These are phyloP conservation scores for Temnothorax ravouxi DNA, from an alignment of 2,888 invertebrate species.

Conservation along the genomic window DNA sequence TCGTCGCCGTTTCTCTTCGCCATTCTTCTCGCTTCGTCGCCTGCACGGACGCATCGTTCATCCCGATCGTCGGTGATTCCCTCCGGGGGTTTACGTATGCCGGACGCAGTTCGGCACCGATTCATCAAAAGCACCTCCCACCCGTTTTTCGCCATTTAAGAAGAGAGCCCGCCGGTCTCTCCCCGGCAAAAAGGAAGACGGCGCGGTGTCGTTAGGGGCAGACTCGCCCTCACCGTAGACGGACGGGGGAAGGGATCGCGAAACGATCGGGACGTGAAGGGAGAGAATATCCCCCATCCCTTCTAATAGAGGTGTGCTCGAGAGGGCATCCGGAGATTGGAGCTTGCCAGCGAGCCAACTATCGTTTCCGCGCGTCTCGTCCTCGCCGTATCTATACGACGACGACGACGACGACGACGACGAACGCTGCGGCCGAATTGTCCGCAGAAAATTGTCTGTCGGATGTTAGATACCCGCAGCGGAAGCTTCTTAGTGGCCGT, in stretches of 20 bases:
- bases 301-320: conserved; percentile 54
- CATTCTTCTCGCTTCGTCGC: conserved; percentile 64
- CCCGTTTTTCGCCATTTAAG: conserved; percentile 68
- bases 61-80: conserved; percentile 55
- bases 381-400: conserved; percentile 49
- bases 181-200: conserved; percentile 17
- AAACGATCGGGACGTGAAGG: conserved; percentile 41
- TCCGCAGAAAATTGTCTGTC: conserved; percentile 57
- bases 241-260: not conserved
- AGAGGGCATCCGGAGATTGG: conserved; percentile 75
- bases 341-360: conserved; percentile 81
- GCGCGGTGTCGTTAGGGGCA: conserved; percentile 68
- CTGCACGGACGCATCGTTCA: conserved; percentile 64
- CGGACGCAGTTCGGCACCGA: conserved; percentile 76
- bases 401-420: conserved; percentile 35
- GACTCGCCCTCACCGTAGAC: conserved; percentile 56
- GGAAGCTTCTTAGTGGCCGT: conserved; percentile 52
- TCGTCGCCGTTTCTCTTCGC: conserved; percentile 48
- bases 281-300: conserved; percentile 16
- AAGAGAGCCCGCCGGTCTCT: conserved; percentile 58
- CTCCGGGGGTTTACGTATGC: conserved; percentile 76
- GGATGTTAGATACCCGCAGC: conserved; percentile 51
- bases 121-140: conserved; percentile 77
- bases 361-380: conserved; percentile 75
- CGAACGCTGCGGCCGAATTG: conserved; percentile 40